Conservation (phyloP, 1,140 invertebrate genomes). For the Trissolcus basalis region DNA sequence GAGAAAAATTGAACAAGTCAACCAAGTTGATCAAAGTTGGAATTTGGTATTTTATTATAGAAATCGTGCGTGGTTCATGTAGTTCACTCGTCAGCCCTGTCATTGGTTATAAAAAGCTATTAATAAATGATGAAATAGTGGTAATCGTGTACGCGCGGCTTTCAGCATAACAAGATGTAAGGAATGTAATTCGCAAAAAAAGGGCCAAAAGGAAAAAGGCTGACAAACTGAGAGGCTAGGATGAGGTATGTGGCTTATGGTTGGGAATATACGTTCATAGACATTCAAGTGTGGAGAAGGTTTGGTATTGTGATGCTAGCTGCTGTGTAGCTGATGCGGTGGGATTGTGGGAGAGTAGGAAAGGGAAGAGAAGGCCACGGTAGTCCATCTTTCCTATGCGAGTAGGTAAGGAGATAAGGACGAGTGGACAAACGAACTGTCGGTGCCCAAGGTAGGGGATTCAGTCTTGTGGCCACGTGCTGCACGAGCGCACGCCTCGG, state of each 20-base stretch:
- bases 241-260: constrained; percentile 13
- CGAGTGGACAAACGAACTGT: constrained; percentile 72
- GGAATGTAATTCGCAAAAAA: constrained; percentile 32
- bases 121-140: constrained; percentile 15
- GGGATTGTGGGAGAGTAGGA: constrained; percentile 59
- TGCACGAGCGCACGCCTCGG: constrained; percentile 74
- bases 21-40: too few species aligned
- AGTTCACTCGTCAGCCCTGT: background rate
- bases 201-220: constrained; percentile 29
- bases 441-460: constrained; percentile 71
- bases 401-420: constrained; percentile 68
- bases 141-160: constrained; percentile 13
- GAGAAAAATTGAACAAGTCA: too few species aligned
- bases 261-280: constrained; percentile 29
- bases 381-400: constrained; percentile 66
- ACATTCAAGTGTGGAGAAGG: constrained; percentile 26
- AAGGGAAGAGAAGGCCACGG: constrained; percentile 67
- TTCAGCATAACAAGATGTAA: constrained; percentile 35
- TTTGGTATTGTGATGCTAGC: constrained; percentile 54
- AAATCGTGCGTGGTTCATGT: too few species aligned
- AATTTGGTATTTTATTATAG: too few species aligned
- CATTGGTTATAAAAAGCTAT: constrained; percentile 3
- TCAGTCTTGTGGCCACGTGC: constrained; percentile 75
- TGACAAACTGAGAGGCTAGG: constrained; percentile 22
- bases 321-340: constrained; percentile 52